These are phyloP conservation scores for Sesia bembeciformis DNA, from an alignment of 2,888 invertebrate species.

Conservation along the genomic window DNA sequence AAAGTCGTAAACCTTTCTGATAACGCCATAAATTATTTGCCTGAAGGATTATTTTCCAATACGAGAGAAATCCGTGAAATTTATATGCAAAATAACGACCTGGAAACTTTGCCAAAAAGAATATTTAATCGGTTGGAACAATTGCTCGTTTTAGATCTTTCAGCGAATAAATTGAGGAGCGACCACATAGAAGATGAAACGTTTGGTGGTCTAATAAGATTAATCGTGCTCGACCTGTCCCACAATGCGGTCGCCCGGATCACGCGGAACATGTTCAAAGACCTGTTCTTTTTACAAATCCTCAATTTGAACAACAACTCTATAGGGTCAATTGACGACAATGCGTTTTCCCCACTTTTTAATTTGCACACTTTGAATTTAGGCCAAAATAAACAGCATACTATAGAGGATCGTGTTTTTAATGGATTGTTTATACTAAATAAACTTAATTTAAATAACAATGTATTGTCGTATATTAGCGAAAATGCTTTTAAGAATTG, in stretches of 20 bases:
- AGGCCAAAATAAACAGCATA: conserved; percentile 88
- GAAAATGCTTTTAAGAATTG: conserved; percentile 89
- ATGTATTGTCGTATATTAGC: conserved; percentile 84
- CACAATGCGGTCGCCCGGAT: conserved; percentile 87
- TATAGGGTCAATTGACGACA: conserved; percentile 87
- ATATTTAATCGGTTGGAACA: conserved; percentile 90
- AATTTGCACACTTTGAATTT: conserved; percentile 92
- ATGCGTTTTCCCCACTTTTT: conserved; percentile 89
- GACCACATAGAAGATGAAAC: conserved; percentile 90
- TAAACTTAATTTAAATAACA: conserved; percentile 88
- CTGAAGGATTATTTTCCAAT: conserved; percentile 86
- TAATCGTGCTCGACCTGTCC: conserved; percentile 89
- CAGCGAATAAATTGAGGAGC: conserved; percentile 88
- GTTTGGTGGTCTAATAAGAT: conserved; percentile 88
- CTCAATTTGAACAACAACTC: conserved; percentile 89
- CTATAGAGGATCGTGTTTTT: conserved; percentile 85
- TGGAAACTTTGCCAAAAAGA: conserved; percentile 87
- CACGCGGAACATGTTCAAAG: conserved; percentile 88
- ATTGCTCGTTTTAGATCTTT: conserved; percentile 88
- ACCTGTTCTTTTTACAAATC: conserved; percentile 90
- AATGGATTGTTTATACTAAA: conserved; percentile 89
- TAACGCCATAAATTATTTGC: conserved; percentile 87
- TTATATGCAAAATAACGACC: conserved; percentile 88
- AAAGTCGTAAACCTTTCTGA: conserved; percentile 89
- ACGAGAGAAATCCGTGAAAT: conserved; percentile 88